Conservation (phyloP, 2,113 vertebrate species). For the Triplophysa dalaica region DNA sequence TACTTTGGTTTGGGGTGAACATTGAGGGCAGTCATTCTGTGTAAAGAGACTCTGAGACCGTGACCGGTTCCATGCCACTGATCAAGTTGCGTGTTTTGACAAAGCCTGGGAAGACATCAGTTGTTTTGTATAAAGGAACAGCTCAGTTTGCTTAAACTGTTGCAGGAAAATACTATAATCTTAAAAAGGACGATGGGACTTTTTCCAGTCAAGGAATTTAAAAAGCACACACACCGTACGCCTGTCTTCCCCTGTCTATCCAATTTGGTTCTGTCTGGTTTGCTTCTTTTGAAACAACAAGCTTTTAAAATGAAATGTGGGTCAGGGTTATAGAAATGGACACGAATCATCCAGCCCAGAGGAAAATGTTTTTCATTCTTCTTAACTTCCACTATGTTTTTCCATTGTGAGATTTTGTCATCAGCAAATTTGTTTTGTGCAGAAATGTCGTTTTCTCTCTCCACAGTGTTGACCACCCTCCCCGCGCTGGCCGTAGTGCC, state of each 20-base stretch:
- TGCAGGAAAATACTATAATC: too few species aligned
- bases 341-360: too few species aligned
- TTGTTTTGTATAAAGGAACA: too few species aligned
- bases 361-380: too few species aligned
- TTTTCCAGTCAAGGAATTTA: too few species aligned
- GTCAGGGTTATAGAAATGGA: constrained; percentile 18
- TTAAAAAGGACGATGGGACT: too few species aligned
- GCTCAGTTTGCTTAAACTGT: too few species aligned
- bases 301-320: background rate
- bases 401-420: background rate
- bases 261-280: background rate
- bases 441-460: background rate
- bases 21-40: background rate
- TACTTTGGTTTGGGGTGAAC: background rate
- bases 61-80: background rate
- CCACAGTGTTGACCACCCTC: constrained; percentile 82
- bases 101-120: too few species aligned
- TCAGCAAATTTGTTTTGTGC: too few species aligned
- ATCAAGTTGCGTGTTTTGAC: too few species aligned
- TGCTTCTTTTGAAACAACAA: background rate
- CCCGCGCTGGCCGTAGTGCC: constrained; percentile 85
- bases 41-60: background rate
- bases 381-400: background rate
- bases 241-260: too few species aligned
- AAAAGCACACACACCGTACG: too few species aligned